Percentiles rank a stretch among this genome's conserved stretches.
Evolutionary conservation across 2,113 vertebrate species (phyloP).

Genomic region (Geothlypis trichas): DNA sequence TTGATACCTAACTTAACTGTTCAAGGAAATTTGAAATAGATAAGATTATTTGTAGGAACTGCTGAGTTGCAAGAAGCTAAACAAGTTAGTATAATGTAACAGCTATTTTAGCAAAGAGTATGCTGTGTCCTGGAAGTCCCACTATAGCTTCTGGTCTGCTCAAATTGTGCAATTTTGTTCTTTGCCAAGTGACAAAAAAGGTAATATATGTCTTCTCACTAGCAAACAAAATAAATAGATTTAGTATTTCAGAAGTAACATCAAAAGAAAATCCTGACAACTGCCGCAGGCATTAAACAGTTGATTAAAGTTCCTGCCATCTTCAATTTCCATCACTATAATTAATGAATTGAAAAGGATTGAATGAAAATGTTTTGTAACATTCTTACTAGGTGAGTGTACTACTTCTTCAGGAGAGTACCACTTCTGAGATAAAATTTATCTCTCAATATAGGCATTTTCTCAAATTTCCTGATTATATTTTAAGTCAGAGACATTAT

Average conservation of each 20-base stretch:
- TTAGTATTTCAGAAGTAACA: not conserved
- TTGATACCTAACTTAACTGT: not conserved
- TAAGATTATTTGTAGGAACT: not conserved
- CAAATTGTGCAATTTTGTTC: not conserved
- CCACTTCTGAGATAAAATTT: not conserved
- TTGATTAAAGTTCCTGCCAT: not conserved
- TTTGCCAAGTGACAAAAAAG: not conserved
- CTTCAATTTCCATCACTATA: not conserved
- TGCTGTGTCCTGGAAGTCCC: not conserved
- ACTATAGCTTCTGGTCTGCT: not conserved
- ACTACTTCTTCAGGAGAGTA: not conserved
- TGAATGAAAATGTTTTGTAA: not conserved
- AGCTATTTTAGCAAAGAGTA: not conserved
- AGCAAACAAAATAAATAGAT: not conserved
- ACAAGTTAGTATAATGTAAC: not conserved
- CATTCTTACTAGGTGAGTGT: not conserved
- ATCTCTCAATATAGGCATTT: not conserved
- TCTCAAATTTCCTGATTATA: not conserved
- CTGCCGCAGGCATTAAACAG: not conserved
- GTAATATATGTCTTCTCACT: not conserved
- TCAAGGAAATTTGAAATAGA: not conserved
- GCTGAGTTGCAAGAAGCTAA: not conserved
- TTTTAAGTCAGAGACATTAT: not conserved
- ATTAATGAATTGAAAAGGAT: not conserved
- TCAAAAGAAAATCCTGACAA: not conserved